A percentile compares a stretch with the other conserved stretches of the same genome.
Conservation (phyloP, 2,888 invertebrate species). For the Xestoiulus laeticollis region DNA sequence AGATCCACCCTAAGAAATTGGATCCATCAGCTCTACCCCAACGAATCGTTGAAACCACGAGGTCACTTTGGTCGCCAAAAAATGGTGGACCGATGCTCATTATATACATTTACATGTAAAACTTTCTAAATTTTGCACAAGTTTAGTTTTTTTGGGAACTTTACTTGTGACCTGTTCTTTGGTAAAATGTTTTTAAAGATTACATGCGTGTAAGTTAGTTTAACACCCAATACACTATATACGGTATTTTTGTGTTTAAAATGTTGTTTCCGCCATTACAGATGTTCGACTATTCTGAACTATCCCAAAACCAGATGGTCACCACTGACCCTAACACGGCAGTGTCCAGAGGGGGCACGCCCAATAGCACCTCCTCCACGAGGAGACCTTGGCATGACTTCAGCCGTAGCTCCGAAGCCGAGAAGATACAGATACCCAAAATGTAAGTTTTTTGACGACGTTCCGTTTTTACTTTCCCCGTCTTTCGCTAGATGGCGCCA, state of each 20-base stretch:
- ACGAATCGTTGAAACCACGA: background rate
- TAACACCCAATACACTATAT: too few species aligned
- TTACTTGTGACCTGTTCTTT: too few species aligned
- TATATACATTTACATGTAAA: too few species aligned
- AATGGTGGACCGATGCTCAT: too few species aligned
- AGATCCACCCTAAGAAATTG: background rate
- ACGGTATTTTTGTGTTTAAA: too few species aligned
- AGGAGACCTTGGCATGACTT: slow-evolving; percentile 91
- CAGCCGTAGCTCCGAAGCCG: slow-evolving; percentile 90
- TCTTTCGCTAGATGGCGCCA: background rate
- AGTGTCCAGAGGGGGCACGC: slow-evolving; percentile 52
- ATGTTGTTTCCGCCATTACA: slow-evolving; percentile 64
- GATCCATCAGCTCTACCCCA: background rate
- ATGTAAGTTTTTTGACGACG: slow-evolving; percentile 74
- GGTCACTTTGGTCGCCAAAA: background rate
- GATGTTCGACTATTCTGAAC: slow-evolving; percentile 93
- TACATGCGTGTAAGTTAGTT: too few species aligned
- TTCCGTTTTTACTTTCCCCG: background rate
- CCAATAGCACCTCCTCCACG: slow-evolving; percentile 59
- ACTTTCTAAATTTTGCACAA: too few species aligned
- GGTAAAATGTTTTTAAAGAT: too few species aligned
- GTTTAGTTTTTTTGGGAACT: too few species aligned
- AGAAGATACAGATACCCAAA: slow-evolving; percentile 98
- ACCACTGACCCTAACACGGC: slow-evolving; percentile 55
- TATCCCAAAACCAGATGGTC: slow-evolving; percentile 72